Conservation (phyloP, 2,797 vertebrate species). For the Philypnodon macrostomus region DNA sequence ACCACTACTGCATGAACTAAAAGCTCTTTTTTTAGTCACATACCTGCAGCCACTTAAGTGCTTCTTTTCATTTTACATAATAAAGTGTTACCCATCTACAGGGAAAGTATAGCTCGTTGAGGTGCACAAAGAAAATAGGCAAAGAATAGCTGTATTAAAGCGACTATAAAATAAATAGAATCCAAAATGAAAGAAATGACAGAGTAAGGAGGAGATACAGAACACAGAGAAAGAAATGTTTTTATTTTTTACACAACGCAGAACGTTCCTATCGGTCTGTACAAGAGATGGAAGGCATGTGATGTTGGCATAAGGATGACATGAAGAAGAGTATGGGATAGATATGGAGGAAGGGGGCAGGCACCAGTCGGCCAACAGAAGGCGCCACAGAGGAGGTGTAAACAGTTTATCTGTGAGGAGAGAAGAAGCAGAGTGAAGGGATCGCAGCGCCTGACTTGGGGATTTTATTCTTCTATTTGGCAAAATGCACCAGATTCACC, state of each 20-base stretch:
- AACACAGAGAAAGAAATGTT: constrained; percentile 79
- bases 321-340: constrained; percentile 67
- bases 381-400: constrained; percentile 87
- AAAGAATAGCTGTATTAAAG: constrained; percentile 60
- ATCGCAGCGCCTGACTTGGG: constrained; percentile 18
- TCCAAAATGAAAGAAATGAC: constrained; percentile 53
- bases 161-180: constrained; percentile 60
- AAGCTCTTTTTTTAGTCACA: constrained; percentile 44
- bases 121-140: constrained; percentile 41
- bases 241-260: constrained; percentile 93
- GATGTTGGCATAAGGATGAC: constrained; percentile 59
- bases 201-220: constrained; percentile 73
- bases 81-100: constrained; percentile 1
- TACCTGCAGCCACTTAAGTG: constrained; percentile 25
- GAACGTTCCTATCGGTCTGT: constrained; percentile 84
- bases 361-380: constrained; percentile 81
- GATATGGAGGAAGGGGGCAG: constrained; percentile 83
- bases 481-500: constrained; percentile 31
- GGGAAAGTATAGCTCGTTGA: constrained; percentile 25
- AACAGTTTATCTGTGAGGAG: constrained; percentile 93
- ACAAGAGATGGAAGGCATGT: constrained; percentile 82
- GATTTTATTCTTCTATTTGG: constrained; percentile 12
- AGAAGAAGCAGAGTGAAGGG: constrained; percentile 65
- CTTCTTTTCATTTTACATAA: constrained; percentile 30
- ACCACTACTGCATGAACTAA: no score